These are phyloP conservation scores for Drosophila bocki DNA, from an alignment of 1,140 invertebrate genomes.

Conservation along the genomic window DNA sequence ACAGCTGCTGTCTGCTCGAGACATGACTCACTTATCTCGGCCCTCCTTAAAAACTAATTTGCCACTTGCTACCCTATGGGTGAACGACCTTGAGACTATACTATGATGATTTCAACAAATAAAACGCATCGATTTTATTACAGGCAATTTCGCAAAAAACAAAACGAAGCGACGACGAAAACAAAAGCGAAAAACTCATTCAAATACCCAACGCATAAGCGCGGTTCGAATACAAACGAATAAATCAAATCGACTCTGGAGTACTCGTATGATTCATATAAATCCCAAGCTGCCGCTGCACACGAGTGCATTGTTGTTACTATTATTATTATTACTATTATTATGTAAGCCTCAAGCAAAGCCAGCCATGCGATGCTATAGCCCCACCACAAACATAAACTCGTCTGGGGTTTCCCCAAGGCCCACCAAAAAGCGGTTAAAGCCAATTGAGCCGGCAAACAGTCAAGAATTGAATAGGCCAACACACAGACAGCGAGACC, in stretches of 20 bases:
- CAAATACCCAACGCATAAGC: slow-evolving; percentile 19
- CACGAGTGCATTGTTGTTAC: slow-evolving; percentile 53
- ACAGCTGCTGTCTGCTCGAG: slow-evolving; percentile 17
- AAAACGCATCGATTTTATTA: slow-evolving; percentile 50
- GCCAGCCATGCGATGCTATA: slow-evolving; percentile 23
- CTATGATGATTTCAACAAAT: slow-evolving; percentile 63
- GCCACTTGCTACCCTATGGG: slow-evolving; percentile 37
- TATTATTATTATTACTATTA: slow-evolving; percentile 6
- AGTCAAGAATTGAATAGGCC: slow-evolving; percentile 65
- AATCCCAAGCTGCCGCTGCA: slow-evolving; percentile 39
- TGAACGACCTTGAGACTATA: slow-evolving; percentile 76
- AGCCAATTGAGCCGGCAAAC: slow-evolving; percentile 46
- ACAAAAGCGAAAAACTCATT: slow-evolving; percentile 53
- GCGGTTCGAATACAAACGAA: slow-evolving; percentile 33
- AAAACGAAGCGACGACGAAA: slow-evolving; percentile 47
- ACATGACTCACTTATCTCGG: slow-evolving; percentile 31
- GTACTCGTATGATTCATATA: slow-evolving; percentile 19
- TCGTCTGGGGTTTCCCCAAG: slow-evolving; percentile 75
- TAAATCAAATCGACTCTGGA: slow-evolving; percentile 39
- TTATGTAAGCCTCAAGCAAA: slow-evolving; percentile 65
- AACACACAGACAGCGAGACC: slow-evolving; percentile 29
- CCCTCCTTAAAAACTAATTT: slow-evolving; percentile 3
- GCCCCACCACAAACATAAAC: slow-evolving; percentile 11
- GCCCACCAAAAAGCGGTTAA: slow-evolving; percentile 54
- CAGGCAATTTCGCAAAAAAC: slow-evolving; percentile 71